phyloP scores from a whole-genome alignment of 1,140 invertebrate species.

The Penaeus indicus region DNA sequence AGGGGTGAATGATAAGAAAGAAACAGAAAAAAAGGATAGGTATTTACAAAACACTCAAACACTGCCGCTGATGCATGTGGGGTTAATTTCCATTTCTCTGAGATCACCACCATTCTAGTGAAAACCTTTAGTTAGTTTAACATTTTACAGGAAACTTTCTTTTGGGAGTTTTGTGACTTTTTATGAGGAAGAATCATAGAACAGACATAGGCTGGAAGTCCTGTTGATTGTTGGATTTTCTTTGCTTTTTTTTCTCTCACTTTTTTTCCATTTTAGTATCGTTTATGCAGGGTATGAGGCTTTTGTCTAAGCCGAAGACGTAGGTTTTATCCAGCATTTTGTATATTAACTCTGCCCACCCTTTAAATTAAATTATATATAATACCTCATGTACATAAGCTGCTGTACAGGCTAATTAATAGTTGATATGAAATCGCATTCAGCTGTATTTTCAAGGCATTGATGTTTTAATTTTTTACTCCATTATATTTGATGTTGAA shows the following conservation, averaged over 20 bases:
- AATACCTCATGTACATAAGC: slow-evolving; percentile 43
- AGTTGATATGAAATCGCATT: slow-evolving; percentile 20
- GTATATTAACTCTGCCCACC: slow-evolving; percentile 28
- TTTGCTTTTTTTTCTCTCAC: neutral
- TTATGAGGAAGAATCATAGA: too few species aligned
- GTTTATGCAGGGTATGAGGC: slow-evolving; percentile 32
- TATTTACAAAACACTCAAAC: too few species aligned
- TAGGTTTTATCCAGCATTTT: slow-evolving; percentile 29
- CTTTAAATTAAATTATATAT: slow-evolving; percentile 16
- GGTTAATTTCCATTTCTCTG: too few species aligned
- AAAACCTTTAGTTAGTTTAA: too few species aligned
- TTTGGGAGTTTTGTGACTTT: too few species aligned
- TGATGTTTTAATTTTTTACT: slow-evolving; percentile 45
- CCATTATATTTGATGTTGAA: slow-evolving; percentile 43
- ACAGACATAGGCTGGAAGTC: too few species aligned
- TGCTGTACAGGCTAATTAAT: slow-evolving; percentile 46
- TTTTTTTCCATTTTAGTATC: neutral
- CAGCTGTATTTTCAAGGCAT: slow-evolving; percentile 45
- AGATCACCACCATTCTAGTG: too few species aligned
- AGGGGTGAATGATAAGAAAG: too few species aligned
- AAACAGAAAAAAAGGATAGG: too few species aligned
- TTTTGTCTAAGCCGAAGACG: neutral
- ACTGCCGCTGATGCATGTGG: too few species aligned
- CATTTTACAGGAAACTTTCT: too few species aligned
- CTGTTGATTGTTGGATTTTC: too few species aligned